These are phyloP conservation scores for Hetaerina titia DNA, from an alignment of 2,888 invertebrate species.

Conservation along the genomic window DNA sequence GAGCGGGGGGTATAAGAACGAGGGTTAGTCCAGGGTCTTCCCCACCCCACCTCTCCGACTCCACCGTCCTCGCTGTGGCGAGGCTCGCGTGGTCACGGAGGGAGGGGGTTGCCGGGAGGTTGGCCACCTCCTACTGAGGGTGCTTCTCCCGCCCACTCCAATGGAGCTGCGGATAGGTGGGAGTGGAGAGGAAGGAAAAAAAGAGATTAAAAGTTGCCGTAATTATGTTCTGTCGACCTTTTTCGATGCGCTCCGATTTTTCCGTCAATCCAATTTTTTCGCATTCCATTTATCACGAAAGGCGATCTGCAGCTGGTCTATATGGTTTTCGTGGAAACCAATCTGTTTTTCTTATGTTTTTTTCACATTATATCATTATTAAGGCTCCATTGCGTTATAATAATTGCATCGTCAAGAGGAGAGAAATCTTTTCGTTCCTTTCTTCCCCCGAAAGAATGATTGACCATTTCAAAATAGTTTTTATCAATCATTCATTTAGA, in stretches of 20 bases:
- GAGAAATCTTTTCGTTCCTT: background rate
- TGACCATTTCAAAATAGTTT: too few species aligned
- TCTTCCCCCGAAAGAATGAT: background rate
- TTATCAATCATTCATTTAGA: too few species aligned
- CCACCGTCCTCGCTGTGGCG: background rate
- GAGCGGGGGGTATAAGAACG: background rate
- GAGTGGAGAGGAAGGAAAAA: background rate
- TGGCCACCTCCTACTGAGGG: background rate
- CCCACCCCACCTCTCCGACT: background rate
- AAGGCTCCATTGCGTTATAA: background rate
- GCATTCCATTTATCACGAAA: background rate
- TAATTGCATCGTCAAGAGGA: background rate
- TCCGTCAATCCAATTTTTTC: constrained; percentile 2
- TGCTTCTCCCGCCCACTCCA: background rate
- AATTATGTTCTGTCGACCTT: constrained; percentile 26
- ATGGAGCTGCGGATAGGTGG: background rate
- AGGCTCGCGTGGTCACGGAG: background rate
- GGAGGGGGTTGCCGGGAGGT: background rate
- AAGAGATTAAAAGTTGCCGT: constrained; percentile 18
- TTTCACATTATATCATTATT: background rate
- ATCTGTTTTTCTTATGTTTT: background rate
- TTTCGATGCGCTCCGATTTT: background rate
- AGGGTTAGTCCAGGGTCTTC: background rate
- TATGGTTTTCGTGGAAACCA: background rate
- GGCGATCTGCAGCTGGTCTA: background rate